Base-by-base conservation (phyloP, 2,888 invertebrate genomes). In the Aproaerema taeniolella region DNA sequence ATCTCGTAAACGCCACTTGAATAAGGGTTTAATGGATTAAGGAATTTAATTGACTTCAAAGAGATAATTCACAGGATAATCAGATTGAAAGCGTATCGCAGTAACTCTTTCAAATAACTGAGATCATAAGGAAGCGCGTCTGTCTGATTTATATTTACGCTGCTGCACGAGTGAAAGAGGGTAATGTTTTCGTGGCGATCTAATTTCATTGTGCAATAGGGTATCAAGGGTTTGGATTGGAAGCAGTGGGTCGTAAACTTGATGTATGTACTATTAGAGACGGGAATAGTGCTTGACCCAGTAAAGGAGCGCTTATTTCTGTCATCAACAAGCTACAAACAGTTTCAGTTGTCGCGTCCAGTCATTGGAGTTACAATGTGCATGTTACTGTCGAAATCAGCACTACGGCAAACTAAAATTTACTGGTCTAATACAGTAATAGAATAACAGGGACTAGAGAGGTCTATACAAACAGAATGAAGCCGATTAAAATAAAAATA, bases 271-370 rank as follows among this genome's bases (percentile, higher is more conserved):
- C 76, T 78, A 75, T n/a, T 76, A 63, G 70, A 62, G 67, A 70
- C 76, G 71, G 75, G 80, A 86, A 86, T 85, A 86, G 79, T 79
- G 61, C 59, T 76, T 83, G 85, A 85, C 85, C 85, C 75, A 86
- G 64, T 82, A 76, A 79, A 74, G 82, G 82, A 83, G 67, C 71
- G 79, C 73, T 78, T 85, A 85, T 85, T 82, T 85, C 85, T 81
- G 85, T 80, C 83, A 80, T 80, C 77, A 71, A 73, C 62, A 68
- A 60, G 6, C 77, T 70, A 73, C 62, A 68, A 60, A n/a, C 58
- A 56, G 67, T 55, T 61, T 61, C 59, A 50, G 59, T 59, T 51
- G 58, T 57, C 61, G 56, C 56, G 61, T 56, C 16, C 26, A 32
- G 28, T 10, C 34, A 20, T n/a, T n/a, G n/a, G n/a, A n/a, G n/a